Conservation (phyloP, 2,888 invertebrate genomes). For the Cybosia mesomella region DNA sequence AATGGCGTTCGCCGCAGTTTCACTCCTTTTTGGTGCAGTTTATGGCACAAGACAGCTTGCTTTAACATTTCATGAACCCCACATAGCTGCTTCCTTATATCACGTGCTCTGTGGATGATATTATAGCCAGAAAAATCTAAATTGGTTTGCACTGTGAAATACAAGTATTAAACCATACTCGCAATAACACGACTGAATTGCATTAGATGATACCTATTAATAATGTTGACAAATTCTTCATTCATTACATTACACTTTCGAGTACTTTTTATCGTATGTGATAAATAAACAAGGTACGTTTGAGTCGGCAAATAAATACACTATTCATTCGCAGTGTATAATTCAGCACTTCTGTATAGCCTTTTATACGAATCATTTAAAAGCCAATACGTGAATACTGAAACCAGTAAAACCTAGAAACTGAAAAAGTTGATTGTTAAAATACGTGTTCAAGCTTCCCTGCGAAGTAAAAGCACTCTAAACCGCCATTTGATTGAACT, state of each 20-base stretch:
- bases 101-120: not conserved
- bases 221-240: too few species aligned
- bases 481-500: constrained; percentile 49
- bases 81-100: not conserved
- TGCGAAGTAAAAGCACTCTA: constrained; percentile 42
- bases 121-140: not conserved
- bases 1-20: too few species aligned
- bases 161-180: too few species aligned
- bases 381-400: constrained; percentile 21
- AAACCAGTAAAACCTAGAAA: constrained; percentile 22
- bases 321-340: constrained; percentile 6
- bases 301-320: not conserved
- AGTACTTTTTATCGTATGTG: not conserved
- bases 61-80: not conserved
- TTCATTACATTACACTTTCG: not conserved
- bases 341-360: constrained; percentile 7
- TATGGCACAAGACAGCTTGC: too few species aligned
- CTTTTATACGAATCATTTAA: constrained; percentile 14
- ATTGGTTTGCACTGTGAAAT: too few species aligned
- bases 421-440: constrained; percentile 36
- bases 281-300: not conserved
- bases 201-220: too few species aligned
- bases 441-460: constrained; percentile 44
- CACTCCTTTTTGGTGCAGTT: not conserved
- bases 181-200: too few species aligned